Evolutionary conservation across 2,113 vertebrate species (phyloP).

Genomic region (Scolopax mira): DNA sequence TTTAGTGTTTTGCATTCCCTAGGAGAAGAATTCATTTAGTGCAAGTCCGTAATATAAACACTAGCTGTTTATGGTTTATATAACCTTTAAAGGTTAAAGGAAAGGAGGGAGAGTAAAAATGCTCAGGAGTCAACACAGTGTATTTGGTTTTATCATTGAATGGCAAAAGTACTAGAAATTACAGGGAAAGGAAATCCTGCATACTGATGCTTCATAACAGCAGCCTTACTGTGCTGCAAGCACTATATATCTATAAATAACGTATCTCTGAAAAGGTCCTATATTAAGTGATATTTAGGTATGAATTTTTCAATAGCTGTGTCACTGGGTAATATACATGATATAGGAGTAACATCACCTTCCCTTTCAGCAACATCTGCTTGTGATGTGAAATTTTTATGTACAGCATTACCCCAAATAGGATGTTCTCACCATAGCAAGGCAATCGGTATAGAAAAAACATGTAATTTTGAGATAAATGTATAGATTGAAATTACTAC

Average conservation of each 20-base stretch:
- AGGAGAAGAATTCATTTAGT: constrained; percentile 21
- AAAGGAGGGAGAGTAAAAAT: neutral
- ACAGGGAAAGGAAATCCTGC: neutral
- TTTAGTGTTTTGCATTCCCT: constrained; percentile 24
- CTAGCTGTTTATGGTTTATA: neutral
- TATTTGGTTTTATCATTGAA: neutral
- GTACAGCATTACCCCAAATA: neutral
- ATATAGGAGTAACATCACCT: neutral
- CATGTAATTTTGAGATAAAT: neutral
- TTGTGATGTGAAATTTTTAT: constrained; percentile 10
- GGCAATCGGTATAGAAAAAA: neutral
- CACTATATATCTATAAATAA: neutral
- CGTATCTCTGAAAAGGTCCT: neutral
- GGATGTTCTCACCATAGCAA: neutral
- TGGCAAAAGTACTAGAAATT: neutral
- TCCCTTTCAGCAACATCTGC: neutral
- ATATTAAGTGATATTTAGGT: neutral
- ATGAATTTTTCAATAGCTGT: neutral
- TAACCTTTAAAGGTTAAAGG: constrained; percentile 26
- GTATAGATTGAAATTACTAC: neutral
- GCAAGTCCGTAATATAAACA: neutral
- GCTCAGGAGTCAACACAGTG: neutral
- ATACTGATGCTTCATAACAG: neutral
- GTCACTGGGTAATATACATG: neutral
- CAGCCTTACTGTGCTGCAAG: fast-evolving